phyloP scores from a whole-genome alignment of 1,140 invertebrate species.

The Aphaenogaster rudis region DNA sequence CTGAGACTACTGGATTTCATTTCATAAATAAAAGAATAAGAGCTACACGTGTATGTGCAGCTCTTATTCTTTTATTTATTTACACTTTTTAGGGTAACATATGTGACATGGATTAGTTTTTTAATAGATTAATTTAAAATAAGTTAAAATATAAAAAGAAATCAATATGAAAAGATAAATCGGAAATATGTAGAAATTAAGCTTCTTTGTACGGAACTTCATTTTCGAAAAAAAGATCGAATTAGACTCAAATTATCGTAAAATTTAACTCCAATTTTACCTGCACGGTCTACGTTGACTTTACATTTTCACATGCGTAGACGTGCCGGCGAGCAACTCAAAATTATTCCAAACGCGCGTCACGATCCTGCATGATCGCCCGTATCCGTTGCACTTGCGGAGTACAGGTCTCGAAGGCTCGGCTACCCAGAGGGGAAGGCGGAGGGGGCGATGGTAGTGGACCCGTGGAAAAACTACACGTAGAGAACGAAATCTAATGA shows the following conservation, averaged over 20 bases:
- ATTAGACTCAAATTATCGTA: background rate
- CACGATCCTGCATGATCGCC: constrained; percentile 39
- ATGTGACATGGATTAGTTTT: background rate
- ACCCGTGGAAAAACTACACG: constrained; percentile 84
- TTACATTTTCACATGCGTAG: background rate
- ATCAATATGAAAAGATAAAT: background rate
- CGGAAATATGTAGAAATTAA: background rate
- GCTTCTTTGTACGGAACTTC: background rate
- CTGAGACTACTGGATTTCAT: background rate
- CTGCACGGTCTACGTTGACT: background rate
- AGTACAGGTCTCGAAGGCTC: constrained; percentile 25
- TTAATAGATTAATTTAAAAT: background rate
- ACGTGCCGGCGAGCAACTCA: background rate
- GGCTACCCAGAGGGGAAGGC: background rate
- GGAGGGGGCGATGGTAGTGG: constrained; percentile 3
- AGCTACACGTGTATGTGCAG: too few species aligned
- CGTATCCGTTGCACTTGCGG: constrained; percentile 55
- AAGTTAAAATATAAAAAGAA: background rate
- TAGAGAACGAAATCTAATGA: constrained; percentile 86
- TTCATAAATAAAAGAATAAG: too few species aligned
- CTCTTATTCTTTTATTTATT: background rate
- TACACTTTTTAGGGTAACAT: background rate
- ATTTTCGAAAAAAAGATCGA: background rate
- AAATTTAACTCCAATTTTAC: background rate
- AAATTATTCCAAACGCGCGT: constrained; percentile 55